Percentiles rank a stretch among this genome's conserved stretches.
phyloP scores from a whole-genome alignment of 2,797 vertebrate genomes.

The Carduelis carduelis region DNA sequence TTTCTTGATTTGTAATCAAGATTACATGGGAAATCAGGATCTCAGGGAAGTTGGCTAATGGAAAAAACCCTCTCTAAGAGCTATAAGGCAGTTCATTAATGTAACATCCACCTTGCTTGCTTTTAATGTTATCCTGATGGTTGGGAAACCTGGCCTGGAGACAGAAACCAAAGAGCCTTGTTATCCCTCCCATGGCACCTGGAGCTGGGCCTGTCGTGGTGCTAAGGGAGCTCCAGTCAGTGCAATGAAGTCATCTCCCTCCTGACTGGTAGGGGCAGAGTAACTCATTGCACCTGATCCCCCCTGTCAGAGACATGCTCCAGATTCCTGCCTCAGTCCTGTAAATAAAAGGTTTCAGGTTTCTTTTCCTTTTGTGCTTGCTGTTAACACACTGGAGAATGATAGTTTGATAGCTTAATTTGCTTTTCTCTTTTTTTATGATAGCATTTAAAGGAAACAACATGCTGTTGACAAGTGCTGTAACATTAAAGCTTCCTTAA shows the following conservation, averaged over 20 bases:
- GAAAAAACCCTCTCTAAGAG: neutral
- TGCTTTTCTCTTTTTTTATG: neutral
- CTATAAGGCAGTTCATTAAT: neutral
- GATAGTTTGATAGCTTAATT: slow-evolving; percentile 23
- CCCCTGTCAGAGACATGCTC: neutral
- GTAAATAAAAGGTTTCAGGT: neutral
- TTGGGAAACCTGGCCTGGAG: neutral
- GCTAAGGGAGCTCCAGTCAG: neutral
- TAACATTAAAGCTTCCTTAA: neutral
- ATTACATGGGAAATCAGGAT: neutral
- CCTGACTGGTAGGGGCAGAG: neutral
- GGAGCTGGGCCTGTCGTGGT: neutral
- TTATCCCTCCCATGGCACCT: neutral
- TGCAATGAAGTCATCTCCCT: neutral
- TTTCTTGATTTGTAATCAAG: neutral
- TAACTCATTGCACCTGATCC: neutral
- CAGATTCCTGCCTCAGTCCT: neutral
- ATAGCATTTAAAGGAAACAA: slow-evolving; percentile 35
- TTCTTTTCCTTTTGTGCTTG: neutral
- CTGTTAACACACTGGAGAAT: neutral
- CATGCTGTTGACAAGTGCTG: neutral
- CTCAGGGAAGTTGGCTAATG: neutral
- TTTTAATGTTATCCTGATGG: neutral
- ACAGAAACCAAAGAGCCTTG: neutral
- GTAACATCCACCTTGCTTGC: fast-evolving